A percentile compares a stretch with the other conserved stretches of the same genome.
phyloP scores from a whole-genome alignment of 1,140 invertebrate genomes.

The Kradibia gibbosae region DNA sequence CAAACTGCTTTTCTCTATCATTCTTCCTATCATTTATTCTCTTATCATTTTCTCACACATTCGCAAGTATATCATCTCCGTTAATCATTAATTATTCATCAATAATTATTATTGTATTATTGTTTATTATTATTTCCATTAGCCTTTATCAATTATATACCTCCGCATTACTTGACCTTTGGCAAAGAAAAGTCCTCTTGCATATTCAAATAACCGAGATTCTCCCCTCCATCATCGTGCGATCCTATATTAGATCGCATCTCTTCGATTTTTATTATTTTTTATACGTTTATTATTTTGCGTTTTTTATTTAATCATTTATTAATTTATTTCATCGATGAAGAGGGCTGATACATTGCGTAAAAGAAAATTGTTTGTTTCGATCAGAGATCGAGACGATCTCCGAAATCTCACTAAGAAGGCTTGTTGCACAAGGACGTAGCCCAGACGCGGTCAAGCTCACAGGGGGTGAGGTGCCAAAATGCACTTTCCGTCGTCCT shows the following conservation, averaged over 20 bases:
- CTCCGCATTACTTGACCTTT: background rate
- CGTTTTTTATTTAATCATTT: background rate
- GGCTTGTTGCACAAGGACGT: slow-evolving; percentile 25
- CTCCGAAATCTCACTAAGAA: slow-evolving; percentile 9
- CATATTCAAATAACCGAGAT: background rate
- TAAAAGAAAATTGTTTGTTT: background rate
- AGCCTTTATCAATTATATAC: slow-evolving; percentile 32
- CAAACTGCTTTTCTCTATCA: background rate
- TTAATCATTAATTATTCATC: slow-evolving; percentile 53
- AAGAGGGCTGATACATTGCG: no score
- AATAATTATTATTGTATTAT: slow-evolving; percentile 54
- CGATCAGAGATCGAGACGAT: background rate
- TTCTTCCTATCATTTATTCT: background rate
- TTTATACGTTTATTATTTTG: no score
- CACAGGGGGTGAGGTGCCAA: slow-evolving; percentile 20
- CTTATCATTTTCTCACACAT: background rate
- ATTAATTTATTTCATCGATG: no score
- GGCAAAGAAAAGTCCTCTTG: background rate
- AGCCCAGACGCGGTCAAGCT: slow-evolving; percentile 25
- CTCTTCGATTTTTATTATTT: background rate
- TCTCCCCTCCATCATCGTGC: background rate
- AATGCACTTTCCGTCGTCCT: slow-evolving; percentile 35
- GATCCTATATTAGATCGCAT: background rate
- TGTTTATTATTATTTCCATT: slow-evolving; percentile 51
- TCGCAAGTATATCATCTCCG: background rate